phyloP scores from a whole-genome alignment of 1,140 invertebrate genomes.

The Penaeus vannamei region DNA sequence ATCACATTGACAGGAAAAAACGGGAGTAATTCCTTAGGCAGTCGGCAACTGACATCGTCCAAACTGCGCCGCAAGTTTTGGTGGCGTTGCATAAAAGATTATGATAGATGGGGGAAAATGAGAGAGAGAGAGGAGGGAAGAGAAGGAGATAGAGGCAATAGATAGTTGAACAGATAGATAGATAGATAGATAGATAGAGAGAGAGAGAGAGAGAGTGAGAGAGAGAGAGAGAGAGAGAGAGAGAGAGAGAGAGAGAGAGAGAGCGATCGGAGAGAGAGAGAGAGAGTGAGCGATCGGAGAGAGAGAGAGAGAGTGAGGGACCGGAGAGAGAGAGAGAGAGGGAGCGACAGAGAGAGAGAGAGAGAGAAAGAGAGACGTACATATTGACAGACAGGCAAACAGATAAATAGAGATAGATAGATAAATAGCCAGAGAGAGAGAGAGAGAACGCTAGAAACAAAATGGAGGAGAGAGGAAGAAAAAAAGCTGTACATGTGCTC shows the following conservation, averaged over 20 bases:
- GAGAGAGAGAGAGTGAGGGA: too few relatives aligned
- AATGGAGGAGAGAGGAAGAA: too few relatives aligned
- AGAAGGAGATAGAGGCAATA: background rate
- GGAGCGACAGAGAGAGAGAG: too few relatives aligned
- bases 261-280: background rate
- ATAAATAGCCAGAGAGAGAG: background rate
- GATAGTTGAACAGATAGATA: background rate
- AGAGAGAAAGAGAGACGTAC: background rate
- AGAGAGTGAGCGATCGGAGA: background rate
- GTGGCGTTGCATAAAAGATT: too few relatives aligned
- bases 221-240: conserved; percentile 36
- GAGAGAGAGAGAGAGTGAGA: conserved; percentile 39
- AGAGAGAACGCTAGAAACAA: background rate
- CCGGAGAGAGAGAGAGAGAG: too few relatives aligned
- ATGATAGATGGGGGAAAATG: too few relatives aligned
- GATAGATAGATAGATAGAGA: background rate
- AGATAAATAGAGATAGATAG: background rate
- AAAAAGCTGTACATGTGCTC: too few relatives aligned
- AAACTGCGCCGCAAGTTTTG: too few relatives aligned
- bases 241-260: background rate
- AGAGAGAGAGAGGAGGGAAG: background rate
- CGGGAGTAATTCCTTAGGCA: too few relatives aligned
- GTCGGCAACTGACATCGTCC: too few relatives aligned
- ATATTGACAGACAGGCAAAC: too few relatives aligned
- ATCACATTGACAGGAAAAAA: too few relatives aligned